These are phyloP conservation scores for Poeciliopsis retropinna DNA, from an alignment of 2,113 vertebrate species.

Conservation along the genomic window DNA sequence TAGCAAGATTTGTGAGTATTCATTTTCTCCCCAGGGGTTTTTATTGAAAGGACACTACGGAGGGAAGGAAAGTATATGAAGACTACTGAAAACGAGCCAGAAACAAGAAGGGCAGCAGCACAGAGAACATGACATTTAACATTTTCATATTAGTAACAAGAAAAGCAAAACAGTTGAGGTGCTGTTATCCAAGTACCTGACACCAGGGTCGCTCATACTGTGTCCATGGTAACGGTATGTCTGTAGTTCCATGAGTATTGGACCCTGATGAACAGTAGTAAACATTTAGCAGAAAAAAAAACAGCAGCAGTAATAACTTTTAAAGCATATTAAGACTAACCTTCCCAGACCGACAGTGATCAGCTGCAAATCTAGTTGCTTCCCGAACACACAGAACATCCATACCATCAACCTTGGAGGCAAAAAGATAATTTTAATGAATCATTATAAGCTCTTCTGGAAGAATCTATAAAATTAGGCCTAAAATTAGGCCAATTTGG, in stretches of 20 bases:
- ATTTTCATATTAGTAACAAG: not conserved
- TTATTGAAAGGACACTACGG: constrained; percentile 32
- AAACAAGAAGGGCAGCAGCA: constrained; percentile 33
- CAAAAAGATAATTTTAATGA: not conserved
- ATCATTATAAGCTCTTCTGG: not conserved
- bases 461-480: not conserved
- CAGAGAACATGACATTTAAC: constrained; percentile 9
- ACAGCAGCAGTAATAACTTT: not conserved
- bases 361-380: constrained; percentile 89
- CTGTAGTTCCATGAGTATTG: constrained; percentile 95
- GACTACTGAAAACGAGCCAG: constrained; percentile 32
- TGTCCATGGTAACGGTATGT: constrained; percentile 98
- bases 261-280: constrained; percentile 80
- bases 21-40: constrained; percentile 11
- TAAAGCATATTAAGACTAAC: constrained; percentile 62
- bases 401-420: constrained; percentile 92
- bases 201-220: constrained; percentile 97
- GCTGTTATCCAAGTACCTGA: constrained; percentile 83
- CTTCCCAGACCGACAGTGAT: constrained; percentile 90
- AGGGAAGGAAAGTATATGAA: constrained; percentile 4
- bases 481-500: no score
- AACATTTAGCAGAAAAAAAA: not conserved
- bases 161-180: not conserved
- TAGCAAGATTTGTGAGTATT: not conserved
- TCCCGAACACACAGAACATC: constrained; percentile 92